Conservation (phyloP, 2,113 vertebrate species). For the Promerops cafer region DNA sequence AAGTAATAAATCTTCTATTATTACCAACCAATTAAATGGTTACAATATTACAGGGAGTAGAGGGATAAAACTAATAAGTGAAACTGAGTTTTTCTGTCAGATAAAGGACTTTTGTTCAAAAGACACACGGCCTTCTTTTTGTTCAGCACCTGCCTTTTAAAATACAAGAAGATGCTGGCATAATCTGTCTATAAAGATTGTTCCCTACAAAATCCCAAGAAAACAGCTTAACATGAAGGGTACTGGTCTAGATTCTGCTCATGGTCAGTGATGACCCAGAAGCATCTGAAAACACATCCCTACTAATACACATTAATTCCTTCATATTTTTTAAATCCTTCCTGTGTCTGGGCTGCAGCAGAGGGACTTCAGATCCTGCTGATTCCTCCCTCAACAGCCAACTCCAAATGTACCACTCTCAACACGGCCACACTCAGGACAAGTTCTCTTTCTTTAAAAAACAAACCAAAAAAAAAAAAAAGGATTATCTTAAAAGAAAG, state of each 20-base stretch:
- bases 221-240: background rate
- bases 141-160: background rate
- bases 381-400: background rate
- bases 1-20: background rate
- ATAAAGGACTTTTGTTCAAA: background rate
- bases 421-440: background rate
- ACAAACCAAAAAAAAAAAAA: too few species aligned
- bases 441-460: background rate
- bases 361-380: background rate
- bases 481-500: background rate
- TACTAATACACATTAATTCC: background rate
- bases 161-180: background rate
- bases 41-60: background rate
- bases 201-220: background rate
- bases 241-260: background rate
- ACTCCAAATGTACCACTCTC: background rate
- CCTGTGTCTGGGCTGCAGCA: background rate
- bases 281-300: background rate
- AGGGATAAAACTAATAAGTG: background rate
- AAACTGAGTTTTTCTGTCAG: background rate
- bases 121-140: background rate
- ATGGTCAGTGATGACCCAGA: background rate
- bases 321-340: background rate
- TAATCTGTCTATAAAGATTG: background rate
- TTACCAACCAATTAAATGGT: background rate